Evolutionary conservation across 2,797 vertebrate species (phyloP), one percentile per base, ranked within the genome.

Genomic region (Odontamblyopus lacepedii): DNA sequence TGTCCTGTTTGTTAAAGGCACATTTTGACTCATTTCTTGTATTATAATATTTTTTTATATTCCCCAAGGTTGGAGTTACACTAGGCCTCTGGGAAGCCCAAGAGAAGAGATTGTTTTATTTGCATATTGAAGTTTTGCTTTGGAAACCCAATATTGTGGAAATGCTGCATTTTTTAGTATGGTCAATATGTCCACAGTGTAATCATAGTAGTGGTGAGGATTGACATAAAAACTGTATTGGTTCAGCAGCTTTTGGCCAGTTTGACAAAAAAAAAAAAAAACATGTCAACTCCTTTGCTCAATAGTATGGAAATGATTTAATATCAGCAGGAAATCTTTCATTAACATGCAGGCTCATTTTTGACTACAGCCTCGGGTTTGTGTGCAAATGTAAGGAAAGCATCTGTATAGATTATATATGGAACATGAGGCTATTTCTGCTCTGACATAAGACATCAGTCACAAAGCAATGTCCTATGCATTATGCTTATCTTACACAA

Each of bases 231-330:
- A 48, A 48, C 3, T 15, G 13, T 48, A 15, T 1, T 48, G 12
- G 56, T 70, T 57, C 57, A 69, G 59, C 29, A 69, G 70, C 74
- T 80, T 70, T 78, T 67, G 3, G 53, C 53, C n/a, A 56, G 9
- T n/a, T 11, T 26, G n/a, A 57, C 55, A 57, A 57, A 48, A 44
- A 57, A 56, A 4, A n/a, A 8, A 51, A 48, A 13, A 57, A 57
- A 12, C n/a, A 51, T 70, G 74, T 74, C 57, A 66, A 70, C 44
- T 84, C 84, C 86, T 50, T 80, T 75, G 73, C 79, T 73, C 74
- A 76, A 87, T 89, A 76, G 63, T 80, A 71, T 41, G 27, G 69
- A 80, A 70, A 74, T 82, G 74, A 87, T 85, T 84, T 77, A 68
- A 13, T 85, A 75, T 86, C 69, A 60, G 74, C 66, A 81, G 56